Conservation (phyloP, 2,888 invertebrate species). For the Apotomis betuletana region DNA sequence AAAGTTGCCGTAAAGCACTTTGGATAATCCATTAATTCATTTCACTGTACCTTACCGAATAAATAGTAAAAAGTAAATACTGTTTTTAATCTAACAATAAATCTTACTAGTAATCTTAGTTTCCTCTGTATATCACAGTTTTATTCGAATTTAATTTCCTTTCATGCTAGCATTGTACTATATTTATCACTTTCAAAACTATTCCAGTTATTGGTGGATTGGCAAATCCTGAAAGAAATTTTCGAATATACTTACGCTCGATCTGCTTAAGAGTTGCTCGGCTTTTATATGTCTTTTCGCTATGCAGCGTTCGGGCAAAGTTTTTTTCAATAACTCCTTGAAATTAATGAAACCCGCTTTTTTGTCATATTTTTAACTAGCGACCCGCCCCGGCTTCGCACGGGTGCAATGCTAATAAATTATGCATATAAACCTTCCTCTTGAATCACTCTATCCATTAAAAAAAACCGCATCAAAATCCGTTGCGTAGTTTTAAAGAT, state of each 20-base stretch:
- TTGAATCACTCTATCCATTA: no score
- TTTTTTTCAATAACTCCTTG: neutral
- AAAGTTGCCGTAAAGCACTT: neutral
- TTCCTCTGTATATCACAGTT: neutral
- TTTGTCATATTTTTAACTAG: neutral
- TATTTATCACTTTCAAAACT: slow-evolving; percentile 3
- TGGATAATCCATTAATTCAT: neutral
- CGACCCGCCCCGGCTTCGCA: no score
- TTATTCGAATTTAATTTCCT: neutral
- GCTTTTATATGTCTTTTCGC: neutral
- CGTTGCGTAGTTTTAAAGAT: no score
- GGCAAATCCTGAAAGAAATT: neutral
- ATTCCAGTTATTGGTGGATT: neutral
- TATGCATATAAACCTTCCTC: no score
- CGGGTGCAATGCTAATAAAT: no score
- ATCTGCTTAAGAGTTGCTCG: neutral
- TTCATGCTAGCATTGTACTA: neutral
- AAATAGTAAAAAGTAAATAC: neutral
- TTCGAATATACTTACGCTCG: neutral
- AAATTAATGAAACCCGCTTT: neutral
- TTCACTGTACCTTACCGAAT: slow-evolving; percentile 7
- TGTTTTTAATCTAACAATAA: no score
- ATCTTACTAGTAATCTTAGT: no score
- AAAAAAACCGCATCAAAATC: no score
- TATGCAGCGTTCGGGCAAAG: neutral